Evolutionary conservation across 2,797 vertebrate species (phyloP), one percentile per base, ranked within the genome.

Genomic region (Philypnodon macrostomus): DNA sequence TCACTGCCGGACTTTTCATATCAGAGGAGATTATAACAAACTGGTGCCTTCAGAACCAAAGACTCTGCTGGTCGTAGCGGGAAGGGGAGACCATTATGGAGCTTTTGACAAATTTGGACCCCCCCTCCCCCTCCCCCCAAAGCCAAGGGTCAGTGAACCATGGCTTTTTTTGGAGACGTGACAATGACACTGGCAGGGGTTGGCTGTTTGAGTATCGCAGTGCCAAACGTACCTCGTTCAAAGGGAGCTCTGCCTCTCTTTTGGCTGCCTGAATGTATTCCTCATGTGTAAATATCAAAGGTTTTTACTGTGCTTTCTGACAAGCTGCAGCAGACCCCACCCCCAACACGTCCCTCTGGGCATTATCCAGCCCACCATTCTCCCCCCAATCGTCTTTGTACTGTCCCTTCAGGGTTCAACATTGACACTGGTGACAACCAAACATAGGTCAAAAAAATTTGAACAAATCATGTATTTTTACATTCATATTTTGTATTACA

Each of bases 31-130:
- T 74, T 49, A 65, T 70, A 67, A 4, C n/a, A 42, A 45, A 33
- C 70, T 63, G 24, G 87, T 90, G 88, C 88, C 88, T 90, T 90
- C 70, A 64, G 79, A 86, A 83, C 82, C 69, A 84, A 80, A 86
- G 75, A 83, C 70, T 77, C 74, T 78, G 79, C 71, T 71, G 62
- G 64, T 42, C 17, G 37, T 61, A 60, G 66, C 54, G 51, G 66
- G 47, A 17, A 24, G 13, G 39, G 34, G 9, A 10, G 15, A 34
- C 34, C 30, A 11, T 7, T 27, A 15, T 7, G 24, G 9, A 27
- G n/a, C n/a, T n/a, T n/a, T n/a, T n/a, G n/a, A n/a, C n/a, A n/a
- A n/a, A n/a, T n/a, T n/a, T n/a, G n/a, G n/a, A n/a, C n/a, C n/a
- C n/a, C n/a, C n/a, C n/a, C n/a, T n/a, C n/a, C n/a, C n/a, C n/a